phyloP scores from a whole-genome alignment of 2,113 vertebrate species.

The Bucco capensis region DNA sequence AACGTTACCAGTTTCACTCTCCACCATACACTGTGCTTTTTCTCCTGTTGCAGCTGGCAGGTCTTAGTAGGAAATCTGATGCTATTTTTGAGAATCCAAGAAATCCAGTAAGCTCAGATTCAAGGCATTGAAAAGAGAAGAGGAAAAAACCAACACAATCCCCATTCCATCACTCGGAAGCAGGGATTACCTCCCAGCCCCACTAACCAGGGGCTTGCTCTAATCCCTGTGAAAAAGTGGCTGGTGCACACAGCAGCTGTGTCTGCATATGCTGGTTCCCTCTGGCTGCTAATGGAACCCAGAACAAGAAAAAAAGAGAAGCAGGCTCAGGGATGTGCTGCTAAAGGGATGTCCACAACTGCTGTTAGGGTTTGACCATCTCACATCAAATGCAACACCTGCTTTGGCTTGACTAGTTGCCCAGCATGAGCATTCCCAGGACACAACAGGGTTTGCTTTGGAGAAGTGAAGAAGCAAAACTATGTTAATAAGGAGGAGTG shows the following conservation, averaged over 20 bases:
- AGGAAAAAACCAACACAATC: background rate
- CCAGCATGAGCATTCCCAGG: background rate
- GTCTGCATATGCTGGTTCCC: background rate
- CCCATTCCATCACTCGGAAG: background rate
- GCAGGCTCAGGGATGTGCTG: background rate
- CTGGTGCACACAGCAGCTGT: rapidly evolving
- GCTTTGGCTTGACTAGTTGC: background rate
- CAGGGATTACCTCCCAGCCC: background rate
- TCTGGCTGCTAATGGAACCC: background rate
- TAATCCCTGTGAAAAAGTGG: too few species aligned
- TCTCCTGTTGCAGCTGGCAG: background rate
- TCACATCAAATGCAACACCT: background rate
- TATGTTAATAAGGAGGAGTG: background rate
- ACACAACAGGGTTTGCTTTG: background rate
- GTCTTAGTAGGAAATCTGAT: background rate
- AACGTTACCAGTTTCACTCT: rapidly evolving
- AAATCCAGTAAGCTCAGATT: background rate
- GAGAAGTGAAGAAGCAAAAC: background rate
- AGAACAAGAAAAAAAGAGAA: background rate
- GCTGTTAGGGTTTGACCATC: background rate
- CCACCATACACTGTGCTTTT: background rate
- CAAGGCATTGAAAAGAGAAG: background rate
- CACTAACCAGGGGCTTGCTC: background rate
- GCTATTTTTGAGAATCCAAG: background rate
- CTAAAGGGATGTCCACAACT: background rate